These are phyloP conservation scores for Calosoma granatense DNA, from an alignment of 1,140 invertebrate species.

Conservation along the genomic window DNA sequence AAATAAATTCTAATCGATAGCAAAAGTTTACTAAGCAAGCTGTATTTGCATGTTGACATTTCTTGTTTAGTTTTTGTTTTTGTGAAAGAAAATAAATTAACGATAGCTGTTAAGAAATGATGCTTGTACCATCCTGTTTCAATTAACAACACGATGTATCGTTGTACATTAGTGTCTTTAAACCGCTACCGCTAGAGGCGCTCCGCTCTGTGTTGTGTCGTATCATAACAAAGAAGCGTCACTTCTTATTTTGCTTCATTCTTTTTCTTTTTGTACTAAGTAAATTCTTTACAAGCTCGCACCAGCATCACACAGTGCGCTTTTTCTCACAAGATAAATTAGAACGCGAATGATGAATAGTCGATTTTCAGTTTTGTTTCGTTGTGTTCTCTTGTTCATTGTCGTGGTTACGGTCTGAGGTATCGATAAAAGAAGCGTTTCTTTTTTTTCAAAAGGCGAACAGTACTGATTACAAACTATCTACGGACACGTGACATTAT, in stretches of 20 bases:
- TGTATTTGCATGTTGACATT: too few species aligned
- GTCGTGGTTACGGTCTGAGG: neutral
- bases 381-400: neutral
- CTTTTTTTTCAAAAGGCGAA: too few species aligned
- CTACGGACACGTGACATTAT: too few species aligned
- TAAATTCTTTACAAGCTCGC: neutral
- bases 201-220: neutral
- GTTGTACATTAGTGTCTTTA: neutral
- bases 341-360: neutral
- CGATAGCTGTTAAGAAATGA: too few species aligned
- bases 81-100: too few species aligned
- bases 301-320: neutral
- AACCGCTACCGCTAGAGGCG: neutral
- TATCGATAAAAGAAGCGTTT: too few species aligned
- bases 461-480: too few species aligned
- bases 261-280: neutral
- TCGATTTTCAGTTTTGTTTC: neutral
- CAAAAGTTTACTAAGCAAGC: too few species aligned
- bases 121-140: too few species aligned
- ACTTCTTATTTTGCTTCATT: neutral
- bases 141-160: neutral
- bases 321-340: neutral
- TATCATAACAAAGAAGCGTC: neutral
- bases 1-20: too few species aligned
- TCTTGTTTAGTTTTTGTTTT: too few species aligned